Percentiles rank a stretch among this genome's conserved stretches.
Conservation (phyloP, 2,113 vertebrate species). For the Dascyllus trimaculatus region DNA sequence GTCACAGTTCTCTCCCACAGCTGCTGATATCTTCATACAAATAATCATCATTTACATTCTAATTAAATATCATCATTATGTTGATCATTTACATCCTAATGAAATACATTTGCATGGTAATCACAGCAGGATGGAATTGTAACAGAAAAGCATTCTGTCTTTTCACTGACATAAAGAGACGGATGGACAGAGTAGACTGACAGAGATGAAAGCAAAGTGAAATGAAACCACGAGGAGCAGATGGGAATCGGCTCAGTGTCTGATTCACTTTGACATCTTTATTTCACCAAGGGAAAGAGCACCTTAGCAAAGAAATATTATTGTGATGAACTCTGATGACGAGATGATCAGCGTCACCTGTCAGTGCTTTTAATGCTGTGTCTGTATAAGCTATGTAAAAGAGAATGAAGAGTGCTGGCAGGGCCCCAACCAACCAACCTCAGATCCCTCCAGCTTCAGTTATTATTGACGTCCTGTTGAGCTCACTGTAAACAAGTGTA, state of each 20-base stretch:
- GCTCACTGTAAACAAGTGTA: too few species aligned
- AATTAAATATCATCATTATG: slow-evolving; percentile 75
- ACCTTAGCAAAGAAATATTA: slow-evolving; percentile 35
- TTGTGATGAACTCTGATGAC: slow-evolving; percentile 33
- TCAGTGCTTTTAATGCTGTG: too few species aligned
- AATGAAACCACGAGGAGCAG: slow-evolving; percentile 57
- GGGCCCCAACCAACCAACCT: too few species aligned
- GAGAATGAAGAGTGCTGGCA: too few species aligned
- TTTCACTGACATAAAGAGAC: slow-evolving; percentile 61
- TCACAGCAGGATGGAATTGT: slow-evolving; percentile 47
- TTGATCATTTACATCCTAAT: slow-evolving; percentile 77
- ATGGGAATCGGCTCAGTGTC: slow-evolving; percentile 63
- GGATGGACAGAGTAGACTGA: slow-evolving; percentile 26
- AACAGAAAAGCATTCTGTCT: slow-evolving; percentile 49
- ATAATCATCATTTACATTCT: slow-evolving; percentile 78
- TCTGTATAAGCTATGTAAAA: too few species aligned
- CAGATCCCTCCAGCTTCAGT: too few species aligned
- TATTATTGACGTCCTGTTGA: too few species aligned
- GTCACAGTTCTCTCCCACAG: slow-evolving; percentile 55
- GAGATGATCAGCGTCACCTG: too few species aligned
- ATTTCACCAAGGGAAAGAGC: slow-evolving; percentile 21
- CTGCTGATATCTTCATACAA: slow-evolving; percentile 70
- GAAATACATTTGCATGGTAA: slow-evolving; percentile 78
- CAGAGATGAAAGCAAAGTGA: slow-evolving; percentile 44
- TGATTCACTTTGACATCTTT: slow-evolving; percentile 60